Base-by-base conservation (phyloP, 2,888 invertebrate species). In the Drosophila anomelani region DNA sequence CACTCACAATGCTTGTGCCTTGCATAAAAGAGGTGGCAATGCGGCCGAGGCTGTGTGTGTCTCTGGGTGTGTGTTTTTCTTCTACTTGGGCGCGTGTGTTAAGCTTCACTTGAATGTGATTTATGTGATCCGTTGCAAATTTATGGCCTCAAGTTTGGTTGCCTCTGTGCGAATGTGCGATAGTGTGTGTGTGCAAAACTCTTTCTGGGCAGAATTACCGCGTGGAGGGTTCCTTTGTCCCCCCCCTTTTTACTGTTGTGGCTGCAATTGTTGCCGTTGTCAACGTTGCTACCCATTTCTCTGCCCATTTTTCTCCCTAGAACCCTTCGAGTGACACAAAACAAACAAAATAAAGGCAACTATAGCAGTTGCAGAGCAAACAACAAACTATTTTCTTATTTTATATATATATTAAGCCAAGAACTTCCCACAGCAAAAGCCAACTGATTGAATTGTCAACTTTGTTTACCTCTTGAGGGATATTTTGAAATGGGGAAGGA, bases 81-180 rank as follows among this genome's bases (percentile, higher is more conserved):
- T 79, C 85, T 76, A 82, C 78, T 83, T 83, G 87, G 88, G 85
- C 85, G 83, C 83, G 87, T 87, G 83, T 89, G 88, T 88, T 80
- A 89, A 88, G 88, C 89, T 88, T 88, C 88, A 91, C 90, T 91
- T 91, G 88, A 90, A 90, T 86, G 91, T 91, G 91, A 91, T 91
- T 91, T 91, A 91, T 91, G 91, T 91, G 91, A 91, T 90, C 87
- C 90, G 89, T 80, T 82, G 76, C 66, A 85, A 90, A 91, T 91
- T 91, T 91, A 91, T 91, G 82, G 87, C 90, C 79, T 75, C 85
- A 86, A 89, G 78, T 86, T 88, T 86, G 83, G 86, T 79, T 80
- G 80, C 78, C 78, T 58, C 66, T 63, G 43, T 59, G 53, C 67
- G 47, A 29, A 26, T 47, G 26, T 46, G 9, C 20, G 20, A 20